These are phyloP conservation scores for Minunthozetes semirufus DNA, from an alignment of 2,888 invertebrate species.

Conservation along the genomic window DNA sequence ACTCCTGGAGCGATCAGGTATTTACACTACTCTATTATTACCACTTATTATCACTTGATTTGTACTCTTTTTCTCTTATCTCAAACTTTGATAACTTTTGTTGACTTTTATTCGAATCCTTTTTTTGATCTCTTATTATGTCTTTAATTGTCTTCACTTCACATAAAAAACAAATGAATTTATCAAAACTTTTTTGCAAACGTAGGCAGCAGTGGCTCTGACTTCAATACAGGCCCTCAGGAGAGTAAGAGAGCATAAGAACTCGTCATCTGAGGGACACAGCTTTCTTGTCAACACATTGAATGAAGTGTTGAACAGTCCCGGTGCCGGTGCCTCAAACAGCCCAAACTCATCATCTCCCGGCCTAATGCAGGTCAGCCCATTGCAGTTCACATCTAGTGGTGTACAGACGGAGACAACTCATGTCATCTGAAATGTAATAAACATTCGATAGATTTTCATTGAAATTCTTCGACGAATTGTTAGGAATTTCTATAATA, in stretches of 20 bases:
- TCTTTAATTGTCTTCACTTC: background rate
- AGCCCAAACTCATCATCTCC: conserved; percentile 35
- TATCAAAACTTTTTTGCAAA: background rate
- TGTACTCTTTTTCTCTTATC: background rate
- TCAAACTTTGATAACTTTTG: background rate
- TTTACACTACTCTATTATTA: background rate
- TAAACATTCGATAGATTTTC: background rate
- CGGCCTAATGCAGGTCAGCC: background rate
- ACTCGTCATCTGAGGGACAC: conserved; percentile 38
- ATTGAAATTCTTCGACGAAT: background rate
- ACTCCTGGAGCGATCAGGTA: conserved; percentile 47
- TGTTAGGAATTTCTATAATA: background rate
- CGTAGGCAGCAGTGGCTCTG: conserved; percentile 41
- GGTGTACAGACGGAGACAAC: background rate
- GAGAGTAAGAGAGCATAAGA: conserved; percentile 37
- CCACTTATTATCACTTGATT: background rate
- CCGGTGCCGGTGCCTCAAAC: conserved; percentile 33
- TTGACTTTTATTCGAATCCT: background rate
- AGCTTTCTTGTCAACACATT: conserved; percentile 40
- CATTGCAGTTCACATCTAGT: background rate
- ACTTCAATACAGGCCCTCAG: conserved; percentile 41
- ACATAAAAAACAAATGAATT: background rate
- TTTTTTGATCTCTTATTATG: background rate
- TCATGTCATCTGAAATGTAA: background rate
- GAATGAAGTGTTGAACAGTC: conserved; percentile 41